phyloP scores from a whole-genome alignment of 2,797 vertebrate species.

The Aldrovandia affinis region DNA sequence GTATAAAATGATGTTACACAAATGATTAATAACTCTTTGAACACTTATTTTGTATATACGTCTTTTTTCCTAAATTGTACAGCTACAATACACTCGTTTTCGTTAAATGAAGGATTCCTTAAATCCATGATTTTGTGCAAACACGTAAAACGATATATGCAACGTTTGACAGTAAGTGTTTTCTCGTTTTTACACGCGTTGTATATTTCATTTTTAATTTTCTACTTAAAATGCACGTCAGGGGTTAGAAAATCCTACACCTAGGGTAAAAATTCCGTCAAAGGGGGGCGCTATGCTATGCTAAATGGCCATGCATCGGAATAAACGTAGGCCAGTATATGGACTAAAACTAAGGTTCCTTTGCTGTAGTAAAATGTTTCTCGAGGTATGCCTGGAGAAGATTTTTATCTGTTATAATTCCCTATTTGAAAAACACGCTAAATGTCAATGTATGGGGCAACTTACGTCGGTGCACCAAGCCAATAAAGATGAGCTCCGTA shows the following conservation, averaged over 20 bases:
- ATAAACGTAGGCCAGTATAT: conserved; percentile 11
- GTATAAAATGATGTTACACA: background rate
- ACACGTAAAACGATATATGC: background rate
- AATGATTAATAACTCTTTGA: background rate
- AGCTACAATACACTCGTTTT: background rate
- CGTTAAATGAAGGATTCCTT: background rate
- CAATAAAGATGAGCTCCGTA: conserved; percentile 60
- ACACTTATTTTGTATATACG: background rate
- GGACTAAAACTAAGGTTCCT: background rate
- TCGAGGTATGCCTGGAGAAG: background rate
- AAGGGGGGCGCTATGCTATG: background rate
- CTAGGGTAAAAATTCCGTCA: background rate
- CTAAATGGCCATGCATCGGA: background rate
- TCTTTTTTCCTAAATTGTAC: background rate
- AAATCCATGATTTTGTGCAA: background rate
- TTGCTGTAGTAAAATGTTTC: background rate
- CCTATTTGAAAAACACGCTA: conserved; percentile 22
- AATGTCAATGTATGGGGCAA: background rate
- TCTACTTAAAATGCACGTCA: background rate
- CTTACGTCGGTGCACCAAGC: conserved; percentile 38
- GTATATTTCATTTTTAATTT: background rate
- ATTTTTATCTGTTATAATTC: background rate
- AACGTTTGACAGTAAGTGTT: background rate
- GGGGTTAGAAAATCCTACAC: background rate
- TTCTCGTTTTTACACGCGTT: background rate